phyloP scores from a whole-genome alignment of 2,113 vertebrate genomes.

The Peromyscus californicus region DNA sequence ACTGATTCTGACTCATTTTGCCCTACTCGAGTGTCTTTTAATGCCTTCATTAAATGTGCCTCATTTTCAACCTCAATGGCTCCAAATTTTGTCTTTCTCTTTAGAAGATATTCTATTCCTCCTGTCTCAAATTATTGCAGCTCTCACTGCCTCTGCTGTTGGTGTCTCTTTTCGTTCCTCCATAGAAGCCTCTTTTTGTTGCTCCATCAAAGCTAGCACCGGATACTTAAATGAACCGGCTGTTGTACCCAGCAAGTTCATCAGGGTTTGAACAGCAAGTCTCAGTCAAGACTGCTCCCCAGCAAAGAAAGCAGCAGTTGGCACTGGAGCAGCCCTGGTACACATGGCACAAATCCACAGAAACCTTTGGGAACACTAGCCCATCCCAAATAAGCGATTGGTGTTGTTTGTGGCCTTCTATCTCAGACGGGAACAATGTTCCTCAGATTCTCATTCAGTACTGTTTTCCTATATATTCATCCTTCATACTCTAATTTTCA shows the following conservation, averaged over 20 bases:
- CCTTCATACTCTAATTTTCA: background rate
- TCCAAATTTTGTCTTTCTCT: constrained; percentile 19
- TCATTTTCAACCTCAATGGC: background rate
- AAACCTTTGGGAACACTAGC: background rate
- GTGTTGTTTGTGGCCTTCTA: background rate
- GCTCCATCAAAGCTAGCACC: background rate
- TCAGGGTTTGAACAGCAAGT: constrained; percentile 25
- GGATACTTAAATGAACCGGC: constrained; percentile 68
- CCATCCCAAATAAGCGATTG: background rate
- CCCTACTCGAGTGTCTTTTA: background rate
- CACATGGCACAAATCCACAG: accelerated
- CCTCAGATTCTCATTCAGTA: background rate
- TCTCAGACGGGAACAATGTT: accelerated
- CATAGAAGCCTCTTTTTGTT: constrained; percentile 31
- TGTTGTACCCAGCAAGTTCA: background rate
- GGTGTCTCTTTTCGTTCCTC: constrained; percentile 2
- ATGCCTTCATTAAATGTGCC: background rate
- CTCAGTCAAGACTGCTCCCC: background rate
- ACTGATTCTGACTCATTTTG: constrained; percentile 12
- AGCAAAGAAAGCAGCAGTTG: background rate
- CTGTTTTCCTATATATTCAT: background rate
- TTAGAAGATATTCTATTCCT: background rate
- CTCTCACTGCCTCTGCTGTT: background rate
- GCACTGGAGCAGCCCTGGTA: background rate
- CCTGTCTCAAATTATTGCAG: constrained; percentile 38